Conservation (phyloP, 92 coral and sea anemone species). For the Palythoa grandiflora region DNA sequence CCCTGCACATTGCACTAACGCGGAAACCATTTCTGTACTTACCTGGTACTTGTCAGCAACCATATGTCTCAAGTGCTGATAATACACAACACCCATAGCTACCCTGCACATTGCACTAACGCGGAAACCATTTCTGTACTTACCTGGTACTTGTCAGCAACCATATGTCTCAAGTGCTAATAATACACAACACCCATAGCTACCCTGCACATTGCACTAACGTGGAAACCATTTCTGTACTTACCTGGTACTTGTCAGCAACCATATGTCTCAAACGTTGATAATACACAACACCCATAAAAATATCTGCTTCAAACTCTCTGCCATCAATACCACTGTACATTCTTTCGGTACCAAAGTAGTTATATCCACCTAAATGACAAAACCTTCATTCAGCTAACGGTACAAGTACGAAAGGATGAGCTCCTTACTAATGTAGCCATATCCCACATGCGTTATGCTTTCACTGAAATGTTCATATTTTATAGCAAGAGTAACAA, state of each 20-base stretch:
- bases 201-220: too few relatives aligned
- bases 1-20: too few relatives aligned
- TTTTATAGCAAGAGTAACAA: too few relatives aligned
- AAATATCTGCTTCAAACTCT: conserved; percentile 97
- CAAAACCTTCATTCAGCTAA: neutral
- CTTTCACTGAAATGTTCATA: too few relatives aligned
- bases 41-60: conserved; percentile 99
- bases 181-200: conserved; percentile 96
- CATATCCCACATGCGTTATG: too few relatives aligned
- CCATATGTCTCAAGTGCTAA: conserved; percentile 98
- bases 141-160: conserved; percentile 98
- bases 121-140: neutral
- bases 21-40: neutral
- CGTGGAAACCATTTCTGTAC: neutral
- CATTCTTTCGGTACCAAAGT: conserved; percentile 94
- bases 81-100: conserved; percentile 77
- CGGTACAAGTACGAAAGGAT: neutral
- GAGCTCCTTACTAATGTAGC: neutral
- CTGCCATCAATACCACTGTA: conserved; percentile 99
- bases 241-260: conserved; percentile 97
- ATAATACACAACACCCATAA: conserved; percentile 96
- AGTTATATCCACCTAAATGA: conserved; percentile 91
- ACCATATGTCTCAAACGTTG: conserved; percentile 99
- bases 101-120: too few relatives aligned
- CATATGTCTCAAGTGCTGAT: conserved; percentile 98